A percentile compares a stretch with the other conserved stretches of the same genome.
phyloP scores from a whole-genome alignment of 2,888 invertebrate species.

The Bibio marci region DNA sequence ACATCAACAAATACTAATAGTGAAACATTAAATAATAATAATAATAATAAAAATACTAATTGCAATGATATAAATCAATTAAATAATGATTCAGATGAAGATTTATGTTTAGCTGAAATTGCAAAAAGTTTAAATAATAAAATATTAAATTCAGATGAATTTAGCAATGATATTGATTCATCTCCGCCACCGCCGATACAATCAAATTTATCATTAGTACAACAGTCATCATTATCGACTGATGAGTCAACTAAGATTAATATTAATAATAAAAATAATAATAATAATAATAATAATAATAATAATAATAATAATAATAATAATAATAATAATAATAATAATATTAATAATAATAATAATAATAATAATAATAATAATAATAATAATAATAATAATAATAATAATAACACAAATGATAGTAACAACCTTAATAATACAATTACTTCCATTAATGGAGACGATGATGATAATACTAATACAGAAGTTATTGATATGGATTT shows the following conservation, averaged over 20 bases:
- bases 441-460: conserved; percentile 14
- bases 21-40: too few species aligned
- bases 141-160: conserved; percentile 14
- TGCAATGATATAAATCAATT: too few species aligned
- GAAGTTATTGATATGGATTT: conserved; percentile 29
- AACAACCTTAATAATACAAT: too few species aligned
- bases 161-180: conserved; percentile 1
- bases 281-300: too few species aligned
- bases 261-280: neutral
- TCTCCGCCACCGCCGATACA: neutral
- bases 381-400: too few species aligned
- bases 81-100: conserved; percentile 15
- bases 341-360: too few species aligned
- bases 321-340: too few species aligned
- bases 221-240: neutral
- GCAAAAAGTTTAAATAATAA: conserved; percentile 25
- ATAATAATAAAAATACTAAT: too few species aligned
- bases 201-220: neutral
- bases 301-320: too few species aligned
- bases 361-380: too few species aligned
- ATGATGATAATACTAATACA: conserved; percentile 26
- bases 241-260: neutral
- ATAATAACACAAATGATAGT: too few species aligned
- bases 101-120: conserved; percentile 27
- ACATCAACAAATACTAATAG: too few species aligned